Conservation (phyloP, 1,140 invertebrate species). For the fruit fly (Drosophila melanogaster) region Release_6_plus_ISO1_MT NC_004354.4:10434001-10434500, state of each 20-base stretch:
- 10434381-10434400: constrained; percentile 22
- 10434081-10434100: not conserved
- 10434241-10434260: not conserved
- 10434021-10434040: not conserved
- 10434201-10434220: not conserved
- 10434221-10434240: too few species aligned
- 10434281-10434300: constrained; percentile 6
- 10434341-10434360: constrained; percentile 12
- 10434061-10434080: not conserved
- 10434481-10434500: constrained; percentile 76
- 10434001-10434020: not conserved
- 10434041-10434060: not conserved
- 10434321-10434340: not conserved
- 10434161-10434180: too few species aligned
- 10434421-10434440: not conserved
- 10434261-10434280: constrained; percentile 10
- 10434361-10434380: not conserved
- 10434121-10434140: not conserved
- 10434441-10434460: constrained; percentile 4
- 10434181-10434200: too few species aligned
- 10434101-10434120: not conserved
- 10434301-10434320: not conserved
- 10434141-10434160: too few species aligned
- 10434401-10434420: constrained; percentile 9
- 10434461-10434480: constrained; percentile 26